Percentiles rank a stretch among this genome's conserved stretches.
Conservation (phyloP, 1,140 invertebrate genomes). For the Trichomalopsis sarcophagae region DNA sequence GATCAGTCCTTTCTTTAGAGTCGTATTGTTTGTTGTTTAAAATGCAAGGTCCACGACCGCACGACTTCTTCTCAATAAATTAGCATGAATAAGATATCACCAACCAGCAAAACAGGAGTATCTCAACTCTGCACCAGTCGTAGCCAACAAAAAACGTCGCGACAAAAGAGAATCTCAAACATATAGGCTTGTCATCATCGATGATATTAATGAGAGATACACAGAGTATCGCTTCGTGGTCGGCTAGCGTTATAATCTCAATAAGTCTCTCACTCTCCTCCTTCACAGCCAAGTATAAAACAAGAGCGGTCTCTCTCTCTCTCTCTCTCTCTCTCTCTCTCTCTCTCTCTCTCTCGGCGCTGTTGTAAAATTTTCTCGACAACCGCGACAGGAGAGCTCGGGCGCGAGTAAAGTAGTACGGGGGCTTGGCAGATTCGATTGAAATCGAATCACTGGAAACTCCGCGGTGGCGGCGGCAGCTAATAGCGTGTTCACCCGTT, state of each 20-base stretch:
- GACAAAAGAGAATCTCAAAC: no score
- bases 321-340: no score
- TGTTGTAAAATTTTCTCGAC: neutral
- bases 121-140: no score
- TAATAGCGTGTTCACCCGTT: slow-evolving; percentile 11
- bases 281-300: slow-evolving; percentile 4
- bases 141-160: no score
- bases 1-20: no score
- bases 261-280: no score
- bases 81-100: no score
- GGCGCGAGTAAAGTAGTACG: neutral
- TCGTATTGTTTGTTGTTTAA: no score
- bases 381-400: neutral
- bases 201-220: neutral
- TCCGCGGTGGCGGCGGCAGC: neutral
- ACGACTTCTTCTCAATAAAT: no score
- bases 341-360: no score
- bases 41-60: no score
- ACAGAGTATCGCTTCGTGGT: neutral
- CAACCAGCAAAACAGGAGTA: no score
- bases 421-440: slow-evolving; percentile 30
- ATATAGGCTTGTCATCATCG: neutral
- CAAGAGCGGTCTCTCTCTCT: neutral
- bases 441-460: slow-evolving; percentile 34
- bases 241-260: neutral